phyloP scores from a whole-genome alignment of 2,888 invertebrate species.

The Lasioglossum lativentre region DNA sequence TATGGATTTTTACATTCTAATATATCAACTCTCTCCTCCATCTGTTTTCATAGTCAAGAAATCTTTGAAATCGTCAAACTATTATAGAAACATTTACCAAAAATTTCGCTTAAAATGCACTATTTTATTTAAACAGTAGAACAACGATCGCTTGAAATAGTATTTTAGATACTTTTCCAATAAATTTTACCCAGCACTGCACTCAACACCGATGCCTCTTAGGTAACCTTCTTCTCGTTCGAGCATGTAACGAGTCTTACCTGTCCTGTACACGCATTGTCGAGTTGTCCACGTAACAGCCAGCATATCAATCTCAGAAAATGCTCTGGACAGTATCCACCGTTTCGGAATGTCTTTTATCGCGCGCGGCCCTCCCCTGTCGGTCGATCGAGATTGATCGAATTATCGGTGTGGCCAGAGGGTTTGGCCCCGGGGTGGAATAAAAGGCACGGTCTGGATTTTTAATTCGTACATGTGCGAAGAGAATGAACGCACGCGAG shows the following conservation, averaged over 20 bases:
- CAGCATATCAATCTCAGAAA: slow-evolving; percentile 41
- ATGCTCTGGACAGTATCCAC: slow-evolving; percentile 24
- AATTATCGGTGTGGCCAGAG: slow-evolving; percentile 30
- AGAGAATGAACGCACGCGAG: slow-evolving; percentile 57
- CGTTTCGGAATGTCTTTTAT: slow-evolving; percentile 35
- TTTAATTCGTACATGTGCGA: slow-evolving; percentile 49
- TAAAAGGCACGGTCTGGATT: slow-evolving; percentile 49
- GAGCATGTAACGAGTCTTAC: slow-evolving; percentile 53
- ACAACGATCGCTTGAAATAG: neutral
- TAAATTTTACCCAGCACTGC: neutral
- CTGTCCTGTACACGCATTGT: slow-evolving; percentile 61
- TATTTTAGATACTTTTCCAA: neutral
- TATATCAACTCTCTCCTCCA: no score
- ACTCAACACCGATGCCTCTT: slow-evolving; percentile 45
- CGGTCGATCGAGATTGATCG: slow-evolving; percentile 40
- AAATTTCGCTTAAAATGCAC: neutral
- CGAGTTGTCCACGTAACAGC: slow-evolving; percentile 53
- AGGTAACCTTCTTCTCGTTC: slow-evolving; percentile 50
- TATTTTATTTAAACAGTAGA: neutral
- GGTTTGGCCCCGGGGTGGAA: neutral
- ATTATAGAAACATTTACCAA: neutral
- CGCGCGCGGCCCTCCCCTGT: neutral
- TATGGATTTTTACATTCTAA: no score
- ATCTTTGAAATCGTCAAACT: neutral
- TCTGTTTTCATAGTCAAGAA: neutral